A percentile compares a stretch with the other conserved stretches of the same genome.
Conservation (phyloP, 2,888 invertebrate genomes). For the Endotricha flammealis region DNA sequence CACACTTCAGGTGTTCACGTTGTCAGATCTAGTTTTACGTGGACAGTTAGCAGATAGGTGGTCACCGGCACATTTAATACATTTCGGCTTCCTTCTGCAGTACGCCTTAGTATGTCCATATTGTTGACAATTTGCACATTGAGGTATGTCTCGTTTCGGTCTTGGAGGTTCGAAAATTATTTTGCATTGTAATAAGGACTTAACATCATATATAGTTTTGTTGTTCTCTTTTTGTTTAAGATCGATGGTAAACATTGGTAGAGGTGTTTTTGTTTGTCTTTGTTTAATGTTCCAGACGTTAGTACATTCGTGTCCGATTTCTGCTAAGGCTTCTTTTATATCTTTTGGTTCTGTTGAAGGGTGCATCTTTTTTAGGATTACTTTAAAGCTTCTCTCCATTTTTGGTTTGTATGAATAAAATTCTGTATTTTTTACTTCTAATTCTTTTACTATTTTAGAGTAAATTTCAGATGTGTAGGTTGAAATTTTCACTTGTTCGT, state of each 20-base stretch:
- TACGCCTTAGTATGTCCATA: slow-evolving; percentile 18
- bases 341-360: slow-evolving; percentile 16
- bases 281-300: slow-evolving; percentile 19
- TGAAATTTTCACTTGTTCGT: slow-evolving; percentile 18
- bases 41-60: slow-evolving; percentile 11
- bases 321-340: slow-evolving; percentile 13
- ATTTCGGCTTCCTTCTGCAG: slow-evolving; percentile 14
- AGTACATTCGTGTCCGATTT: slow-evolving; percentile 11
- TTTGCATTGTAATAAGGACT: slow-evolving; percentile 7
- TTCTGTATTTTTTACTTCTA: slow-evolving; percentile 12
- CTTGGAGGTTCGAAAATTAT: slow-evolving; percentile 14
- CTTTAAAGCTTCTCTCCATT: slow-evolving; percentile 15
- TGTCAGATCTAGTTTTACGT: slow-evolving; percentile 15
- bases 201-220: slow-evolving; percentile 8
- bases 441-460: slow-evolving; percentile 10
- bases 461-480: slow-evolving; percentile 8
- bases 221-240: slow-evolving; percentile 7
- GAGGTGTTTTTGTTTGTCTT: slow-evolving; percentile 12
- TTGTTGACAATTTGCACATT: slow-evolving; percentile 19
- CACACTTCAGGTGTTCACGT: slow-evolving; percentile 21
- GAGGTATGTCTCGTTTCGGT: slow-evolving; percentile 17
- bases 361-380: slow-evolving; percentile 10
- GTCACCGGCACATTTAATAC: slow-evolving; percentile 17
- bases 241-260: slow-evolving; percentile 16
- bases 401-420: slow-evolving; percentile 17